These are phyloP conservation scores for Atrichornis clamosus DNA, from an alignment of 2,113 vertebrate species.

Conservation along the genomic window DNA sequence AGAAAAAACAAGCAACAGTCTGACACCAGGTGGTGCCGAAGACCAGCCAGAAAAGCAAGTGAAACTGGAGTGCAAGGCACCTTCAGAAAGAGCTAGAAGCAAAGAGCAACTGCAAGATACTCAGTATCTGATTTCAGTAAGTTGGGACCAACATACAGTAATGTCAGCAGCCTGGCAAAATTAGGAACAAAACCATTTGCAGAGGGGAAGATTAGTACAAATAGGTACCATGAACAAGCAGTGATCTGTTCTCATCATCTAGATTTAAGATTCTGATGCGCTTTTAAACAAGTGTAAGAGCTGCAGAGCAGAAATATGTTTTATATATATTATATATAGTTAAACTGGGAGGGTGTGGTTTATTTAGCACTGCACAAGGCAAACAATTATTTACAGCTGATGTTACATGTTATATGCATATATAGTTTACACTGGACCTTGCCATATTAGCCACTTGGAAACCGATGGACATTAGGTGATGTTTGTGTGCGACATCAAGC, in stretches of 20 bases:
- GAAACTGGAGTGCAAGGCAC: not conserved
- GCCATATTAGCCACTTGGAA: not conserved
- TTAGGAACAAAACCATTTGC: not conserved
- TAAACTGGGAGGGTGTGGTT: not conserved
- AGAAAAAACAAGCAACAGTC: not conserved
- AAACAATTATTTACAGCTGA: not conserved
- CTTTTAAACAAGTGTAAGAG: not conserved
- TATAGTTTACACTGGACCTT: not conserved
- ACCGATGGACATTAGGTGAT: not conserved
- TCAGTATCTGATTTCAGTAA: not conserved
- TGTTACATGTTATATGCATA: accelerated
- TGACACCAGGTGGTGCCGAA: constrained; percentile 38
- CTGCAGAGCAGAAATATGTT: not conserved
- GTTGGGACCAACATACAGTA: not conserved
- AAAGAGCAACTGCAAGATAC: not conserved
- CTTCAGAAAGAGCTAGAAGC: not conserved
- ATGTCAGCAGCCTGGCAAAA: not conserved
- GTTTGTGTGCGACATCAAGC: not conserved
- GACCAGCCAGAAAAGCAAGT: not conserved
- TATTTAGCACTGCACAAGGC: not conserved
- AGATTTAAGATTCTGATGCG: not conserved
- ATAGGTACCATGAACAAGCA: not conserved
- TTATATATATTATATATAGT: not conserved
- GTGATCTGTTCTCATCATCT: not conserved
- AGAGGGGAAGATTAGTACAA: not conserved